Percentiles rank a stretch among this genome's conserved stretches.
Evolutionary conservation across 2,888 invertebrate genomes (phyloP).

Genomic region (Caenorhabditis panamensis): DNA sequence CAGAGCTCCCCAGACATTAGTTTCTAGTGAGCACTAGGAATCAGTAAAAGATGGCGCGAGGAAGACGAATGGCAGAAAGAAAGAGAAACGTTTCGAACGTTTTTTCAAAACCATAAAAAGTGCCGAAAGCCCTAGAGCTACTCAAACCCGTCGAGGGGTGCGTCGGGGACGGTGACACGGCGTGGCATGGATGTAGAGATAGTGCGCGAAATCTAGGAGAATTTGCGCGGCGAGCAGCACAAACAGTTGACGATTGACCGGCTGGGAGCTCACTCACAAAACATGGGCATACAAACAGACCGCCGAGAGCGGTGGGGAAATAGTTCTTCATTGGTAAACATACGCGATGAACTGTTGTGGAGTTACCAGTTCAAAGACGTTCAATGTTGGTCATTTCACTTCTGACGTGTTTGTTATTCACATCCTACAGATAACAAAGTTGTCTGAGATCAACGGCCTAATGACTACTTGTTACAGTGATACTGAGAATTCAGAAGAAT

Average conservation of each 20-base stretch:
- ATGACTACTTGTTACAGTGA: neutral
- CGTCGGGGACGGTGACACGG: conserved; percentile 34
- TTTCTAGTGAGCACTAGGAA: too few relatives aligned
- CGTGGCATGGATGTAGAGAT: conserved; percentile 36
- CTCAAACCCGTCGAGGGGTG: conserved; percentile 17
- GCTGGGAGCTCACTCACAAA: conserved; percentile 31
- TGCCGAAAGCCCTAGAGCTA: conserved; percentile 26
- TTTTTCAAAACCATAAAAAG: conserved; percentile 1
- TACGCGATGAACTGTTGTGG: conserved; percentile 1
- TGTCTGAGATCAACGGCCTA: neutral
- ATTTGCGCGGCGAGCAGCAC: conserved; percentile 14
- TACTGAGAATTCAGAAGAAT: neutral
- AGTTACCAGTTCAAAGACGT: neutral
- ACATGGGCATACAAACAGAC: conserved; percentile 34
- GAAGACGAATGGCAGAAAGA: neutral
- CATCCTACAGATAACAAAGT: neutral
- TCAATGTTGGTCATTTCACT: neutral
- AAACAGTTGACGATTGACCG: conserved; percentile 48
- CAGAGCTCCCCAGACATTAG: too few relatives aligned
- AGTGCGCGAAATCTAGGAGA: conserved; percentile 29
- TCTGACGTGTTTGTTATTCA: neutral
- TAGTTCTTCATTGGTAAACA: conserved; percentile 25
- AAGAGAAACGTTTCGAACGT: conserved; percentile 14
- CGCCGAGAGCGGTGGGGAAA: conserved; percentile 7
- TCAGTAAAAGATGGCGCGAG: conserved; percentile 16